phyloP scores from a whole-genome alignment of 2,888 invertebrate genomes.

The Dolomedes plantarius region DNA sequence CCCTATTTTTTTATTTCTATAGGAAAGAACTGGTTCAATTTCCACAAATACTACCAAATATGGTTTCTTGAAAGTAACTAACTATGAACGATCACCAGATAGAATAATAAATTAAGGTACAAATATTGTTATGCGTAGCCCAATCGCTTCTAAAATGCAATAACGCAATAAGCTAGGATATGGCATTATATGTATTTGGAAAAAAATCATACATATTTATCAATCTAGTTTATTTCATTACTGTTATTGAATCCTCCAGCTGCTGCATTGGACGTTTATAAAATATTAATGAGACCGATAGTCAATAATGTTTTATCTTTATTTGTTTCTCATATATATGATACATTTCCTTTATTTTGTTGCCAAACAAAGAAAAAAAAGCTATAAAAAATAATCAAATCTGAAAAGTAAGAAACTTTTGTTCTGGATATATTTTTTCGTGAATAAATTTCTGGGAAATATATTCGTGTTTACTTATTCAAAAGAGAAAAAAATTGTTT shows the following conservation, averaged over 20 bases:
- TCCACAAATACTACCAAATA: too few species aligned
- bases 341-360: background rate
- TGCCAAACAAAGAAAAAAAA: background rate
- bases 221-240: background rate
- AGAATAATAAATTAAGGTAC: too few species aligned
- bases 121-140: too few species aligned
- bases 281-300: slow-evolving; percentile 1
- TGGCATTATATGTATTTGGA: too few species aligned
- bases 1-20: too few species aligned
- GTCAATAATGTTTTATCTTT: background rate
- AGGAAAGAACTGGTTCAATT: too few species aligned
- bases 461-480: background rate
- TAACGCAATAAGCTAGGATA: too few species aligned
- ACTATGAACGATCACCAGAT: too few species aligned
- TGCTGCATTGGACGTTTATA: background rate
- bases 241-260: background rate
- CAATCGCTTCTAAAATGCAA: too few species aligned
- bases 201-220: background rate
- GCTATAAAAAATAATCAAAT: too few species aligned
- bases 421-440: background rate
- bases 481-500: background rate
- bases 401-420: background rate
- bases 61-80: too few species aligned
- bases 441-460: background rate
- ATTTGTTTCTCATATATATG: background rate